A percentile compares a stretch with the other conserved stretches of the same genome.
These are phyloP conservation scores for Drosophila parabipectinata DNA, from an alignment of 1,140 invertebrate species.

Conservation along the genomic window DNA sequence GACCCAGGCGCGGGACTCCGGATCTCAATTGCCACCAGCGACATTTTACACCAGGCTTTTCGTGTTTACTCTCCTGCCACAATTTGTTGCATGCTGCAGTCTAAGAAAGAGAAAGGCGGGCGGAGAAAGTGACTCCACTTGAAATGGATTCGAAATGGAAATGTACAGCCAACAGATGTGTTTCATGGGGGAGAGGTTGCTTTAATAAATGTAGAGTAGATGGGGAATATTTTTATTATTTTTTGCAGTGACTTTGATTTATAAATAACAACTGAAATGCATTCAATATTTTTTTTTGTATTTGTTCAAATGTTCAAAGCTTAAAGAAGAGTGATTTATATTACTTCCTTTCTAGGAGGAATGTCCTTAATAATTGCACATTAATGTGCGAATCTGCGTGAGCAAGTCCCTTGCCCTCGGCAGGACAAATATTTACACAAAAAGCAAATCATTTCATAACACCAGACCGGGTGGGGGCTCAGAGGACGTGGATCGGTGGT, in stretches of 20 bases:
- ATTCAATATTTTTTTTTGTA: background rate
- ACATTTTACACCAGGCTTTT: constrained; percentile 72
- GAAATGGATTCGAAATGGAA: constrained; percentile 71
- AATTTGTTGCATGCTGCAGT: constrained; percentile 37
- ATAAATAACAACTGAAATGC: constrained; percentile 13
- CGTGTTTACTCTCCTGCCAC: constrained; percentile 64
- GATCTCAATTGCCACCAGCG: constrained; percentile 73
- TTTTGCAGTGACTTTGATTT: constrained; percentile 64
- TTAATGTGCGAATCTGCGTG: constrained; percentile 65
- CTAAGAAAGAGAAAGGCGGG: constrained; percentile 1
- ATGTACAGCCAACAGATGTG: constrained; percentile 74
- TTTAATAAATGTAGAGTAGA: constrained; percentile 37
- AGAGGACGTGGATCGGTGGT: background rate
- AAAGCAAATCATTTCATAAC: constrained; percentile 75
- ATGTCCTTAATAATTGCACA: constrained; percentile 57
- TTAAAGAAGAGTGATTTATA: constrained; percentile 40
- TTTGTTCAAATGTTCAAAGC: background rate
- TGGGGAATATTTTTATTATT: constrained; percentile 4
- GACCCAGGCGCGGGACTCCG: constrained; percentile 50
- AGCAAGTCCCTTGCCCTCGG: constrained; percentile 54
- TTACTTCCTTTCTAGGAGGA: constrained; percentile 57
- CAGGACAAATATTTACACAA: constrained; percentile 69
- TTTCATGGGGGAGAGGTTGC: constrained; percentile 14
- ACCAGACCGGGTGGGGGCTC: constrained; percentile 20
- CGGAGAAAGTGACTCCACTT: constrained; percentile 74